Evolutionary conservation across 1,140 invertebrate species (phyloP).

Genomic region (Leptopilina clavipes): DNA sequence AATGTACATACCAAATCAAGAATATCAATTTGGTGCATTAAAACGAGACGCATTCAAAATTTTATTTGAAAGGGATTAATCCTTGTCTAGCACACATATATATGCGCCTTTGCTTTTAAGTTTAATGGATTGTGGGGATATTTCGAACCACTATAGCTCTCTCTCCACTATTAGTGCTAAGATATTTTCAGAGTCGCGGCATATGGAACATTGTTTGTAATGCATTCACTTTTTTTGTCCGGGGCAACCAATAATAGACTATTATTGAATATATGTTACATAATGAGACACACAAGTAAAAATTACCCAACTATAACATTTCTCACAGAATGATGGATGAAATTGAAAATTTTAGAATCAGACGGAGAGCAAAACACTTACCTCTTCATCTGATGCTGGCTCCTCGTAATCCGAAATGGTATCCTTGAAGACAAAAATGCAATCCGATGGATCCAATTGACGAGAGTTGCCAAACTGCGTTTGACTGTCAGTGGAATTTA

Average conservation of each 20-base stretch:
- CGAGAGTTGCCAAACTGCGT: conserved; percentile 72
- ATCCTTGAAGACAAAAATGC: conserved; percentile 72
- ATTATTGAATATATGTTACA: neutral
- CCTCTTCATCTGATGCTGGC: conserved; percentile 67
- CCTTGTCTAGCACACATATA: conserved; percentile 21
- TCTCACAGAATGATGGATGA: too few species aligned
- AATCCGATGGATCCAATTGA: conserved; percentile 65
- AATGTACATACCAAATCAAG: too few species aligned
- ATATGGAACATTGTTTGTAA: conserved; percentile 53
- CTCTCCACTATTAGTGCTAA: too few species aligned
- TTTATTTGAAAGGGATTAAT: neutral
- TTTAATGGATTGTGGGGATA: conserved; percentile 53
- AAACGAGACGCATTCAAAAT: too few species aligned
- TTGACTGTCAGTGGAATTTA: conserved; percentile 59
- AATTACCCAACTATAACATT: neutral
- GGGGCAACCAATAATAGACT: conserved; percentile 33
- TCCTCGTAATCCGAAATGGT: conserved; percentile 71
- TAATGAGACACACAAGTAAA: neutral
- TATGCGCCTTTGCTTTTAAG: neutral
- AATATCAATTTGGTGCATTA: too few species aligned
- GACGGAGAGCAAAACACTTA: conserved; percentile 48
- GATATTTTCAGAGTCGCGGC: too few species aligned
- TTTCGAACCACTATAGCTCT: conserved; percentile 57
- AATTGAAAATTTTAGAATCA: too few species aligned
- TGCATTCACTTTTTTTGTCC: conserved; percentile 67